Conservation (phyloP, 1,140 invertebrate species). For the Galleria mellonella region DNA sequence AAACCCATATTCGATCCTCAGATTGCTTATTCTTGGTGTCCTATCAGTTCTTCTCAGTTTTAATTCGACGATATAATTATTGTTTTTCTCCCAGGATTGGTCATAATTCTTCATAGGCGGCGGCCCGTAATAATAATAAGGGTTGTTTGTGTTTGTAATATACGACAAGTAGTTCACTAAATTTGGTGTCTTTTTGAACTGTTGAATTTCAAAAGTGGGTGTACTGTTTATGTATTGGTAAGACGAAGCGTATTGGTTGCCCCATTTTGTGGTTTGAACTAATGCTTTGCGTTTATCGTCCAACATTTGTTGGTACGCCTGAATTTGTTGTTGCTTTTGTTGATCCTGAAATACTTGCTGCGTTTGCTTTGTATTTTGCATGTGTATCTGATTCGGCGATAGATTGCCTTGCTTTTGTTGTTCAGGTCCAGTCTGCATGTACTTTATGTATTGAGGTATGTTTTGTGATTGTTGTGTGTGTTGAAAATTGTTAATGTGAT, state of each 20-base stretch:
- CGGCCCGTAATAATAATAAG: slow-evolving; percentile 41
- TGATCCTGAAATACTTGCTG: neutral
- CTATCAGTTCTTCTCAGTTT: slow-evolving; percentile 69
- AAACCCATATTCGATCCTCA: slow-evolving; percentile 87
- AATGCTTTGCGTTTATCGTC: slow-evolving; percentile 25
- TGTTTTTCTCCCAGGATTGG: slow-evolving; percentile 44
- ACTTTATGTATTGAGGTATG: slow-evolving; percentile 24
- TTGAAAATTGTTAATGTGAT: slow-evolving; percentile 2
- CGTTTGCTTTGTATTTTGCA: slow-evolving; percentile 16
- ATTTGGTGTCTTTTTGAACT: neutral
- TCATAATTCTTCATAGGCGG: slow-evolving; percentile 32
- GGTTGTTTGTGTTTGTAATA: slow-evolving; percentile 16
- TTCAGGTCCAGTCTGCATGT: slow-evolving; percentile 8
- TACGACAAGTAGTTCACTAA: slow-evolving; percentile 21
- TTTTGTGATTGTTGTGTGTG: slow-evolving; percentile 15
- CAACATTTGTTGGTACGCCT: slow-evolving; percentile 14
- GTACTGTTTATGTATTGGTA: slow-evolving; percentile 42
- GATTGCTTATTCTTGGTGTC: slow-evolving; percentile 73
- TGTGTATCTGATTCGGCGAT: slow-evolving; percentile 4
- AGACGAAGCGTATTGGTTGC: slow-evolving; percentile 45
- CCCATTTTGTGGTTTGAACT: slow-evolving; percentile 39
- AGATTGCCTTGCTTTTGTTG: slow-evolving; percentile 8
- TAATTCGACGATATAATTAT: slow-evolving; percentile 31
- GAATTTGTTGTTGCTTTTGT: neutral
- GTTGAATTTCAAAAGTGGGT: neutral